Conservation (phyloP, 2,797 vertebrate species). For the Melanotaenia trifasciata region DNA sequence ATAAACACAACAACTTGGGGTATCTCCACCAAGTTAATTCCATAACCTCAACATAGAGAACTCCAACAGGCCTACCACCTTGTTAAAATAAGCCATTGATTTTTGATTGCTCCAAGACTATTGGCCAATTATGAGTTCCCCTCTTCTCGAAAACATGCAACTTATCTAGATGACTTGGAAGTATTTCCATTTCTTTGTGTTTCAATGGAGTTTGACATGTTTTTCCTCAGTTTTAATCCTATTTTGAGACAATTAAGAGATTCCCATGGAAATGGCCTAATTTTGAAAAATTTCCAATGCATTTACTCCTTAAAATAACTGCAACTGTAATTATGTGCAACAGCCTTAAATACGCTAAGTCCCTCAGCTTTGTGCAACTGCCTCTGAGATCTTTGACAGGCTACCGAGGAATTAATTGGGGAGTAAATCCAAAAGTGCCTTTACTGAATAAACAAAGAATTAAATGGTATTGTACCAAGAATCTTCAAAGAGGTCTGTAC, state of each 20-base stretch:
- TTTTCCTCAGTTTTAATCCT: not conserved
- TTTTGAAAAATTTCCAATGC: not conserved
- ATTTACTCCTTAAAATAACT: not conserved
- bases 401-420: not conserved
- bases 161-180: not conserved
- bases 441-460: not conserved
- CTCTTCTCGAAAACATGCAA: not conserved
- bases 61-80: not conserved
- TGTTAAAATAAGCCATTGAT: not conserved
- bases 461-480: not conserved
- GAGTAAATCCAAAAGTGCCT: not conserved
- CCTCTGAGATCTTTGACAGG: not conserved
- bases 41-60: not conserved
- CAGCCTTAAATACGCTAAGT: too few species aligned
- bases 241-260: not conserved
- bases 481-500: not conserved
- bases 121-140: not conserved
- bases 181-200: not conserved
- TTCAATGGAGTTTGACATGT: not conserved
- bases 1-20: not conserved
- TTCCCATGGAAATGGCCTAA: not conserved
- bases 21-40: not conserved
- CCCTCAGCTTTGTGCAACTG: not conserved
- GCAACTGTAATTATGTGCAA: not conserved
- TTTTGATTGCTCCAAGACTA: not conserved